A percentile compares a stretch with the other conserved stretches of the same genome.
Evolutionary conservation across 2,888 invertebrate species (phyloP).

Genomic region (Matsumyia berberina): DNA sequence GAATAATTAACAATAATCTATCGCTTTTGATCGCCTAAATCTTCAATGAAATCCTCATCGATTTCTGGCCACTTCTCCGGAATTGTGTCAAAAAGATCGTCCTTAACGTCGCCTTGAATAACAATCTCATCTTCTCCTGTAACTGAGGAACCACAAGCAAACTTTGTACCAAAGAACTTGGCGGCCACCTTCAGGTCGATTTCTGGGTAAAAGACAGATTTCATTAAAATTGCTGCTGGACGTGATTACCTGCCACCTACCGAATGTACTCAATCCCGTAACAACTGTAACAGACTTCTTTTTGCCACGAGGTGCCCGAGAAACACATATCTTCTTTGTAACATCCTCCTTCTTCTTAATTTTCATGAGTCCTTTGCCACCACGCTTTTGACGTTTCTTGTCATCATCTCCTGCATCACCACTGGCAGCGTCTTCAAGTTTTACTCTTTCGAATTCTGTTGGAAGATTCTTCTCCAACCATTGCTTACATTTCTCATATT

Average conservation of each 20-base stretch:
- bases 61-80: slow-evolving; percentile 99
- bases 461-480: slow-evolving; percentile 98
- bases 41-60: slow-evolving; percentile 96
- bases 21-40: slow-evolving; percentile 96
- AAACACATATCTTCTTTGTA: slow-evolving; percentile 93
- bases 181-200: slow-evolving; percentile 99
- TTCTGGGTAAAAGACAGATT: slow-evolving; percentile 86
- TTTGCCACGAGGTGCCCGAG: slow-evolving; percentile 97
- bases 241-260: slow-evolving; percentile 85
- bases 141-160: slow-evolving; percentile 99
- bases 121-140: slow-evolving; percentile 99
- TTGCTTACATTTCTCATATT: slow-evolving; percentile 97
- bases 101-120: slow-evolving; percentile 99
- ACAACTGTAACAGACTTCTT: slow-evolving; percentile 99
- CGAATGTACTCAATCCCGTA: slow-evolving; percentile 96
- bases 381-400: slow-evolving; percentile 97
- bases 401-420: slow-evolving; percentile 93
- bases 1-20: slow-evolving; percentile 84
- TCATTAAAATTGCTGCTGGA: neutral
- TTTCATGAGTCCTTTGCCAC: slow-evolving; percentile 98
- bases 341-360: slow-evolving; percentile 97
- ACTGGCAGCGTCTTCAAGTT: slow-evolving; percentile 86
- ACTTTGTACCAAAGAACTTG: slow-evolving; percentile 98
- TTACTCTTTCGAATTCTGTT: slow-evolving; percentile 95
- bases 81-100: slow-evolving; percentile 98